phyloP scores from a whole-genome alignment of 2,888 invertebrate genomes.

The Proisotoma minuta region DNA sequence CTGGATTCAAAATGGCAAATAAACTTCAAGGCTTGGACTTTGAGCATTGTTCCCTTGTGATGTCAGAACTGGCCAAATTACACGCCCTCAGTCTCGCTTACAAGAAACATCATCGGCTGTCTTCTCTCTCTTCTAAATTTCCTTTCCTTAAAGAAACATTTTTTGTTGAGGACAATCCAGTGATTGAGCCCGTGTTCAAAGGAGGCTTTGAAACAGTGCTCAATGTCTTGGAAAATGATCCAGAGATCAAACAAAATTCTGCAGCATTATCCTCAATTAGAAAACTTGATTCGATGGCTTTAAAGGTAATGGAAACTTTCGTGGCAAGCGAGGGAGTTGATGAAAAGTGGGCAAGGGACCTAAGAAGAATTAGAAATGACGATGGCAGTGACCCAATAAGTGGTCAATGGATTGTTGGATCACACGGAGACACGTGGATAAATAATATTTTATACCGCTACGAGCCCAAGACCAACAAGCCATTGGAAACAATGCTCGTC shows the following conservation, averaged over 20 bases:
- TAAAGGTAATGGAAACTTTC: neutral
- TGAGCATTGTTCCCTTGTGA: constrained; percentile 30
- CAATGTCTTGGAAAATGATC: neutral
- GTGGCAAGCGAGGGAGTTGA: constrained; percentile 13
- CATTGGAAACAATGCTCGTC: constrained; percentile 26
- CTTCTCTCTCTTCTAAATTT: neutral
- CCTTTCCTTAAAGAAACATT: constrained; percentile 10
- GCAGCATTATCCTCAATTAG: constrained; percentile 1
- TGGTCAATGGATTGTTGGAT: constrained; percentile 28
- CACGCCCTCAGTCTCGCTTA: constrained; percentile 15
- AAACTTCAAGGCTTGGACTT: constrained; percentile 31
- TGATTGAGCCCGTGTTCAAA: neutral
- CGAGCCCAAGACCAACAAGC: constrained; percentile 17
- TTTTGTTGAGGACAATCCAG: constrained; percentile 4
- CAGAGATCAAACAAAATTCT: neutral
- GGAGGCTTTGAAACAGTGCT: neutral
- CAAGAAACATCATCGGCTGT: constrained; percentile 8
- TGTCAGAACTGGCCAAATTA: constrained; percentile 36
- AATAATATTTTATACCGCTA: constrained; percentile 41
- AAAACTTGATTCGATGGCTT: neutral
- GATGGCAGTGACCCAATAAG: neutral
- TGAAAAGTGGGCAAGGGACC: constrained; percentile 18
- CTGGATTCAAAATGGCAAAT: constrained; percentile 41
- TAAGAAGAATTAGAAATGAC: constrained; percentile 10
- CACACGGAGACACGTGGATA: constrained; percentile 37